These are phyloP conservation scores for Platerodrilus igneus DNA, from an alignment of 2,888 invertebrate genomes.

Conservation along the genomic window DNA sequence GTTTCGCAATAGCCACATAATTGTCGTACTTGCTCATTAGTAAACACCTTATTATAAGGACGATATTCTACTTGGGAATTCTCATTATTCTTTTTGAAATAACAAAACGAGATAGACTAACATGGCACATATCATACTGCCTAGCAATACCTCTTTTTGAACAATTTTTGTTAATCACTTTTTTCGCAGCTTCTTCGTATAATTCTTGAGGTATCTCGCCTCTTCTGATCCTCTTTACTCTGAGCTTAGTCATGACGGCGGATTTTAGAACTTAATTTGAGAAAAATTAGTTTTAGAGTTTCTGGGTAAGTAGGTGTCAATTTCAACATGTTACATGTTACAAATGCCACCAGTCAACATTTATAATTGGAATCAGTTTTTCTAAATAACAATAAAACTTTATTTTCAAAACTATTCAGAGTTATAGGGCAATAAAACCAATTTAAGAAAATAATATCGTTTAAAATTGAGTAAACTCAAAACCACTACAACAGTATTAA, in stretches of 20 bases:
- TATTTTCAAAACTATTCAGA: too few relatives aligned
- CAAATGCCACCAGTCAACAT: constrained; percentile 9
- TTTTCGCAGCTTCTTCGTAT: constrained; percentile 12
- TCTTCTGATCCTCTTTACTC: constrained; percentile 9
- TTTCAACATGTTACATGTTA: constrained; percentile 14
- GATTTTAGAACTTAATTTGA: too few relatives aligned
- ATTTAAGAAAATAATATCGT: too few relatives aligned
- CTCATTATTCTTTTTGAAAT: constrained; percentile 5
- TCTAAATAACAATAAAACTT: too few relatives aligned
- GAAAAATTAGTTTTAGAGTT: constrained; percentile 4
- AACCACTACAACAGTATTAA: too few relatives aligned
- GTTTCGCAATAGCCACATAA: too few relatives aligned
- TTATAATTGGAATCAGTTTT: too few relatives aligned
- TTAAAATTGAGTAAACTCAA: too few relatives aligned
- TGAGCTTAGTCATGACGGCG: too few relatives aligned
- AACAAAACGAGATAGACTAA: constrained; percentile 7
- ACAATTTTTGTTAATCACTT: constrained; percentile 7
- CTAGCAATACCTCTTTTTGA: constrained; percentile 11
- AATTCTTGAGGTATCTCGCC: constrained; percentile 10
- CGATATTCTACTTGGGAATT: constrained; percentile 3
- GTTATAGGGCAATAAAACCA: too few relatives aligned
- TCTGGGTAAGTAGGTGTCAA: constrained; percentile 2
- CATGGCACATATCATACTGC: constrained; percentile 16
- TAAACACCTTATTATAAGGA: constrained; percentile 11
- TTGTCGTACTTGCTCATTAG: constrained; percentile 4